Percentiles rank a stretch among this genome's conserved stretches.
Conservation (phyloP, 2,888 invertebrate genomes). For the Tenthredo mesomela region DNA sequence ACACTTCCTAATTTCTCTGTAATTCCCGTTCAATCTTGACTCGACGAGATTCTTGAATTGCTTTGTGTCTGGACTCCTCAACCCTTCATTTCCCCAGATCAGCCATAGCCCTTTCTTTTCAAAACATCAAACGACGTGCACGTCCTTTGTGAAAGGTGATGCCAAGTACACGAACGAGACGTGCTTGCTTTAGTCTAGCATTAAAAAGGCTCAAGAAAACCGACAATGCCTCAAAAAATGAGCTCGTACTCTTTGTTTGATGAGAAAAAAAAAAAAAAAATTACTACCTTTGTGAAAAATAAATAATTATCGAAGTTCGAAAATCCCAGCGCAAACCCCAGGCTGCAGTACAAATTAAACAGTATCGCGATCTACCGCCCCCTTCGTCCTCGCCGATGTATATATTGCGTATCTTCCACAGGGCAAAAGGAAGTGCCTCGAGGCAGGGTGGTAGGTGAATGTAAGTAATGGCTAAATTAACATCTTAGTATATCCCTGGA, state of each 20-base stretch:
- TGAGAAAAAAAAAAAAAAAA: neutral
- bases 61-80: constrained; percentile 23
- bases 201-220: neutral
- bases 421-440: constrained; percentile 15
- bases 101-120: constrained; percentile 35
- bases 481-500: constrained; percentile 74
- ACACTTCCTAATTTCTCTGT: constrained; percentile 45
- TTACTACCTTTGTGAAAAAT: neutral
- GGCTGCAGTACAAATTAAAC: neutral
- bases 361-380: constrained; percentile 4
- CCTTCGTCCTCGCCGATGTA: neutral
- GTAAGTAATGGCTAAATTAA: constrained; percentile 76
- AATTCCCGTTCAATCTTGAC: constrained; percentile 41
- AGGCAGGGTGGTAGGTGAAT: constrained; percentile 55
- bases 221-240: neutral
- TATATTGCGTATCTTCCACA: constrained; percentile 33
- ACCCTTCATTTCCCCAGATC: constrained; percentile 34
- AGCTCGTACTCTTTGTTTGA: neutral
- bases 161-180: constrained; percentile 4
- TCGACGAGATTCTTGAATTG: neutral
- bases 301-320: constrained; percentile 25
- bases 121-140: constrained; percentile 40
- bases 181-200: neutral
- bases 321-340: neutral
- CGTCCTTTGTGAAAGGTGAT: constrained; percentile 19